These are phyloP conservation scores for Solenopsis invicta DNA, from an alignment of 1,140 invertebrate species.

Conservation along the genomic window DNA sequence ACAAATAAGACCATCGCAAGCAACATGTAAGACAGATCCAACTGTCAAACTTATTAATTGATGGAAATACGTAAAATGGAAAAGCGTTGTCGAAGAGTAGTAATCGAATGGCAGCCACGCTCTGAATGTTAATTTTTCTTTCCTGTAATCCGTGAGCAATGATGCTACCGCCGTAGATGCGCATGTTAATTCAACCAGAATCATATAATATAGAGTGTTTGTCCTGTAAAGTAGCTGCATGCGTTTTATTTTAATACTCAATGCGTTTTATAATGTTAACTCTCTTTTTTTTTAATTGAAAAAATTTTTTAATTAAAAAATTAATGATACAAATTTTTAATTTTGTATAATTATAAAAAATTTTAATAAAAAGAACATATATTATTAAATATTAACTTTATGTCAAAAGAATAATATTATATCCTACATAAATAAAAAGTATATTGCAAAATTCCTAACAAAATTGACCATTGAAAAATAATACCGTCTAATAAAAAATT, in stretches of 20 bases:
- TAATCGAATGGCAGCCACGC: slow-evolving; percentile 67
- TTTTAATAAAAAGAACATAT: not conserved
- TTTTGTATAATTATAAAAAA: not conserved
- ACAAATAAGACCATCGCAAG: slow-evolving; percentile 68
- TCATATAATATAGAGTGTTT: slow-evolving; percentile 16
- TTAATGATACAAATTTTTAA: not conserved
- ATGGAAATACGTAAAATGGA: slow-evolving; percentile 58
- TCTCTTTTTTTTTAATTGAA: not conserved
- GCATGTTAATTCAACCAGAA: slow-evolving; percentile 8
- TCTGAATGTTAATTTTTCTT: not conserved
- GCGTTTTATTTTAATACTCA: not conserved
- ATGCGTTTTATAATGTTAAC: not conserved
- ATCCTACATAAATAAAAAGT: not conserved
- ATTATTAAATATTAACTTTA: not conserved
- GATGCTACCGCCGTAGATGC: not conserved
- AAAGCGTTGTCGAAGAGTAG: not conserved
- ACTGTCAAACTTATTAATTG: slow-evolving; percentile 29
- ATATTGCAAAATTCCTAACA: not conserved
- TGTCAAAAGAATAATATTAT: not conserved
- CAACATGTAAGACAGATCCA: slow-evolving; percentile 53
- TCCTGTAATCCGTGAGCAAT: slow-evolving; percentile 17
- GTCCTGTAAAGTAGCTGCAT: slow-evolving; percentile 31
- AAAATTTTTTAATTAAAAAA: not conserved
- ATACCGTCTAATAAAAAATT: not conserved
- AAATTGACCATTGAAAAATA: not conserved